Evolutionary conservation across 2,797 vertebrate species (phyloP), one percentile per base, ranked within the genome.

Genomic region (Dryobates pubescens): DNA sequence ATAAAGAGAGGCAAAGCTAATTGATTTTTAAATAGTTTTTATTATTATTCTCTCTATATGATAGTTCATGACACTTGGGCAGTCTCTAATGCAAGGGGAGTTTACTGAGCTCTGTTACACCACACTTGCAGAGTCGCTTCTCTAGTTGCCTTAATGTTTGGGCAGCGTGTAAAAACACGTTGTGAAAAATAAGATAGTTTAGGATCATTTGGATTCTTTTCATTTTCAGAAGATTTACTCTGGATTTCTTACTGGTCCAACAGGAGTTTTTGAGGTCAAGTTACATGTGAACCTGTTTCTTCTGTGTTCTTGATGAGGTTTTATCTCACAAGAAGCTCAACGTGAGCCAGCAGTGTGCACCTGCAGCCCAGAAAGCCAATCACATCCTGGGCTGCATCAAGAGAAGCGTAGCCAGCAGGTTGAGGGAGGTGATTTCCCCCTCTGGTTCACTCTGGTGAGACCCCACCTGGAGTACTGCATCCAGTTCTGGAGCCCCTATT

Each of bases 21-120:
- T 74, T 93, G 73, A 92, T 92, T 94, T 89, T 14, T 0, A 58
- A 74, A 85, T 88, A 47, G 76, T 92, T 88, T 89, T 94, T 87
- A 69, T 78, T 72, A 59, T 81, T 93, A 72, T 72, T 92, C 90
- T 80, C 57, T 88, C 86, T 77, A 53, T 82, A 47, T 32, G 27
- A 51, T 26, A 83, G 47, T 10, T 78, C 82, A 81, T 93, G 87
- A 76, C 82, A 92, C 30, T 38, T 58, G 34, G 49, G 17, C 54
- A 79, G 51, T 69, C 80, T 36, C 58, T 74, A 64, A 62, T 74
- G 87, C 81, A 91, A 88, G 76, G 36, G 32, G 58, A 51, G 59
- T 75, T 93, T 73, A 45, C 10, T 9, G 12, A 30, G 29, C 27
- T 67, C 43, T 71, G 9, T 19, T 92, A 67, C 62, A 89, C 24